These are phyloP conservation scores for Chascanopsetta lugubris DNA, from an alignment of 2,113 vertebrate species.

Conservation along the genomic window DNA sequence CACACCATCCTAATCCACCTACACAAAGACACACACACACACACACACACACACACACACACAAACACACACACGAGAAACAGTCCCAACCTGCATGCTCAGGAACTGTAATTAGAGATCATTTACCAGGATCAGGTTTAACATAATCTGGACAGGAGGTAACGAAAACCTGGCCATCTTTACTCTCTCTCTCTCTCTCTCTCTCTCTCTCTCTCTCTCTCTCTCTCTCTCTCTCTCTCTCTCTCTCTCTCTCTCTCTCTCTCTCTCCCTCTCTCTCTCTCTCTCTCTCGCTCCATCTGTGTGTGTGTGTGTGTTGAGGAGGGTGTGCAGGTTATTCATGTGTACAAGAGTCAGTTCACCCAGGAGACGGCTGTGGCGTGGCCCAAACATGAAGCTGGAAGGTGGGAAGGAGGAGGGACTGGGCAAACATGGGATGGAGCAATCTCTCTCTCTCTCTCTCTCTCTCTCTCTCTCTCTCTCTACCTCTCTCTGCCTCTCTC, in stretches of 20 bases:
- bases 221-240: not conserved
- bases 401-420: conserved; percentile 67
- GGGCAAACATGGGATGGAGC: conserved; percentile 69
- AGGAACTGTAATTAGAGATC: conserved; percentile 69
- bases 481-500: too few species aligned
- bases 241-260: not conserved
- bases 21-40: not conserved
- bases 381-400: conserved; percentile 67
- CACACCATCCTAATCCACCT: conserved; percentile 64
- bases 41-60: conserved; percentile 37
- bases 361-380: conserved; percentile 65
- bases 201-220: too few species aligned
- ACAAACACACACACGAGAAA: conserved; percentile 48
- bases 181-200: not conserved
- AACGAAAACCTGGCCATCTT: conserved; percentile 61
- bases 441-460: too few species aligned
- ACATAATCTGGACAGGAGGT: conserved; percentile 69
- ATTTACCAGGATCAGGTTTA: conserved; percentile 74
- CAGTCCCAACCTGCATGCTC: conserved; percentile 63
- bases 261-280: not conserved
- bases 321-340: not conserved
- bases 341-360: conserved; percentile 46
- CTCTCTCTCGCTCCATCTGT: not conserved
- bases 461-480: too few species aligned
- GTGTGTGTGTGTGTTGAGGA: conserved; percentile 2